Evolutionary conservation across 2,888 invertebrate genomes (phyloP).

Genomic region (Perizoma affinitatum): DNA sequence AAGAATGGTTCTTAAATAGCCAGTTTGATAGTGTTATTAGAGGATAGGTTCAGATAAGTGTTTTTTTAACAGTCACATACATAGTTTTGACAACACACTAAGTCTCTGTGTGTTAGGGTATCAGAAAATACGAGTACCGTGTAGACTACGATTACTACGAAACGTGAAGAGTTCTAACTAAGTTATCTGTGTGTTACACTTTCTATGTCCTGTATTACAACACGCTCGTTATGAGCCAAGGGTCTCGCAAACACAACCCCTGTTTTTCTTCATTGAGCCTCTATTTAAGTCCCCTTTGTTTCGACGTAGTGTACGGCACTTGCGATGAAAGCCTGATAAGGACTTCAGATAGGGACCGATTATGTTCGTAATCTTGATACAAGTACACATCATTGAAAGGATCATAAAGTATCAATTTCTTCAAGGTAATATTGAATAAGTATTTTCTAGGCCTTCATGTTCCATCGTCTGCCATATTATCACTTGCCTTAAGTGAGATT

Average conservation of each 20-base stretch:
- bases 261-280: conserved; percentile 64
- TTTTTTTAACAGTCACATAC: too few species aligned
- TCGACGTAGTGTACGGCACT: conserved; percentile 38
- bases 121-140: too few species aligned
- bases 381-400: background rate
- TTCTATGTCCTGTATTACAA: conserved; percentile 46
- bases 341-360: conserved; percentile 26
- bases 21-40: too few species aligned
- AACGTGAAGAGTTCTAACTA: too few species aligned
- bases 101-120: too few species aligned
- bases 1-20: too few species aligned
- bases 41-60: too few species aligned
- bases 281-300: conserved; percentile 66
- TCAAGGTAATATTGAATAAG: too few species aligned
- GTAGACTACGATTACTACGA: too few species aligned
- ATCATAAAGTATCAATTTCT: background rate
- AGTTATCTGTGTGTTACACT: background rate
- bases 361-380: conserved; percentile 24
- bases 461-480: too few species aligned
- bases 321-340: conserved; percentile 32
- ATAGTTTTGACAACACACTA: too few species aligned
- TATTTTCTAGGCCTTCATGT: background rate
- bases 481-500: too few species aligned
- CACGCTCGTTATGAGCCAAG: conserved; percentile 61
- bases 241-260: conserved; percentile 57